A percentile compares a stretch with the other conserved stretches of the same genome.
Evolutionary conservation across 2,797 vertebrate species (phyloP).

Genomic region (Ceyx erithaca): DNA sequence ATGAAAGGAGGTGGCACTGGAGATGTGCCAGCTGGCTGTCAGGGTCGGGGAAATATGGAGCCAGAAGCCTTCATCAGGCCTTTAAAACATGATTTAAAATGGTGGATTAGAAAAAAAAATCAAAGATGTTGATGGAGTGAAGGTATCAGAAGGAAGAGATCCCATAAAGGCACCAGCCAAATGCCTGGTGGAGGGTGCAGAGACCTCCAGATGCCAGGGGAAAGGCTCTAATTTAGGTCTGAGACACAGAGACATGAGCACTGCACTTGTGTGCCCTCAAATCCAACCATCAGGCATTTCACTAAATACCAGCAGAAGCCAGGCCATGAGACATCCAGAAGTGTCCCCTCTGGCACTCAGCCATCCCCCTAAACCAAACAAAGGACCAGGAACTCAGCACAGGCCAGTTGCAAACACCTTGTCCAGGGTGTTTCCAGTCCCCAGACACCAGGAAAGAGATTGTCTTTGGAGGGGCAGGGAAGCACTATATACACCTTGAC

Average conservation of each 20-base stretch:
- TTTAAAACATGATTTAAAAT: not conserved
- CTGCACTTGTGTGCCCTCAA: not conserved
- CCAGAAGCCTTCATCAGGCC: not conserved
- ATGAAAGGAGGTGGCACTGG: not conserved
- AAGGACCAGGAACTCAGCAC: not conserved
- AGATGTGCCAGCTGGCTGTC: not conserved
- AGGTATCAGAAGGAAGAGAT: not conserved
- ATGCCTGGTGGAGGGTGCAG: not conserved
- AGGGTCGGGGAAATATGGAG: not conserved
- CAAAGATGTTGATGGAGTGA: accelerated
- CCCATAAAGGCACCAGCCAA: not conserved
- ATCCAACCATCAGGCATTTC: not conserved
- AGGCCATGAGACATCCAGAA: not conserved
- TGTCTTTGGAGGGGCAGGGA: not conserved
- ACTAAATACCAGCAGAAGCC: not conserved
- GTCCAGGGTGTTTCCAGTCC: not conserved
- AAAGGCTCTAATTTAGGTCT: not conserved
- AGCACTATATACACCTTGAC: not conserved
- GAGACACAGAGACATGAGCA: not conserved
- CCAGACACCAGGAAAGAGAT: not conserved
- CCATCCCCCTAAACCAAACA: accelerated
- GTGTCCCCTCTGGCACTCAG: not conserved
- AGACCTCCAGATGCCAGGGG: not conserved
- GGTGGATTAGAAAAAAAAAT: not conserved
- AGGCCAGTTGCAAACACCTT: not conserved